Evolutionary conservation across 2,113 vertebrate species (phyloP).

Genomic region (Callaeas wilsoni): DNA sequence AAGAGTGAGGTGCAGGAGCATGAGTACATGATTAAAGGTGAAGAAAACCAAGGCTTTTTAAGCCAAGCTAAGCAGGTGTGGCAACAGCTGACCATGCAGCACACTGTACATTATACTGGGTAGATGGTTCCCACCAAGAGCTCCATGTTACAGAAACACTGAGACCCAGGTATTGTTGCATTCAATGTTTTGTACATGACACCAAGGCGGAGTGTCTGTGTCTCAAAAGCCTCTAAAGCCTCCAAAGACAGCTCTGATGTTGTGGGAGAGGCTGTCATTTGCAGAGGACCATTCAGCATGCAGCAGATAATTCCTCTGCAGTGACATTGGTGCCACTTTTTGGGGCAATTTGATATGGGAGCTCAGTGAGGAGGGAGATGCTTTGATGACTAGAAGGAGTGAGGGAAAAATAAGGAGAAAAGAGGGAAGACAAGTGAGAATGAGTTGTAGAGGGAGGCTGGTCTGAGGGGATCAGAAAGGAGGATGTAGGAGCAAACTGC

Average conservation of each 20-base stretch:
- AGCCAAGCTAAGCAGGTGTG: not conserved
- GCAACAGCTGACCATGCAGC: not conserved
- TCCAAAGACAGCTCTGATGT: not conserved
- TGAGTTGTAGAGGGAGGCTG: not conserved
- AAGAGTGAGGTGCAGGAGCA: not conserved
- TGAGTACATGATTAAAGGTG: not conserved
- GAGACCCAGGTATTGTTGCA: not conserved
- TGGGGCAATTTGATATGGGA: not conserved
- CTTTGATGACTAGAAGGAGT: not conserved
- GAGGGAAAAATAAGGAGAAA: not conserved
- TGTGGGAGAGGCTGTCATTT: not conserved
- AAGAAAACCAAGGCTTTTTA: not conserved
- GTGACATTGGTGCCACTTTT: not conserved
- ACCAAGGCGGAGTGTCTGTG: not conserved
- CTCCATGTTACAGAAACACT: not conserved
- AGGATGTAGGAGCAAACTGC: not conserved
- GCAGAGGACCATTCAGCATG: not conserved
- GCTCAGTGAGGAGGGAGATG: not conserved
- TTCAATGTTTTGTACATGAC: not conserved
- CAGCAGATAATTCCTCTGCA: not conserved
- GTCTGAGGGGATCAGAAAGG: not conserved
- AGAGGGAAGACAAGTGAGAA: not conserved
- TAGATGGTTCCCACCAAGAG: not conserved
- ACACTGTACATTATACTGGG: not conserved
- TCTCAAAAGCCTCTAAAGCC: not conserved